Conservation (phyloP, 2,888 invertebrate species). For the Aquatica leii region DNA sequence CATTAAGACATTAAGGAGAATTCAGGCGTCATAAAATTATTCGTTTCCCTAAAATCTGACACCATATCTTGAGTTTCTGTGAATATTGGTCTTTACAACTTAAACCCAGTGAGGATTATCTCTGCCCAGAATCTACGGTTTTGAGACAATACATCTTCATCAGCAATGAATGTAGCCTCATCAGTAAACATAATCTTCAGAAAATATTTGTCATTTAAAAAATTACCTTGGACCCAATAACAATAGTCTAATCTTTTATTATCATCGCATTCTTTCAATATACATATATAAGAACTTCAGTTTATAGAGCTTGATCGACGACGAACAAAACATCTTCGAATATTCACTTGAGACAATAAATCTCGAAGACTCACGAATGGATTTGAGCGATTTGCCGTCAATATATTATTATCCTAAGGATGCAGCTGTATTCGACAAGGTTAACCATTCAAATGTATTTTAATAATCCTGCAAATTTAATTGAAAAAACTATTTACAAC, state of each 20-base stretch:
- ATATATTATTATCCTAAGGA: conserved; percentile 7
- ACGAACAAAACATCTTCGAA: conserved; percentile 4
- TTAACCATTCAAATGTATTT: conserved; percentile 18
- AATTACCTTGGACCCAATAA: conserved; percentile 8
- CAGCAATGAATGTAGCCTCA: conserved; percentile 14
- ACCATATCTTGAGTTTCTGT: background rate
- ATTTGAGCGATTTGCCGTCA: background rate
- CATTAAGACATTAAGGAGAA: too few species aligned
- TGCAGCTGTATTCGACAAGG: conserved; percentile 15
- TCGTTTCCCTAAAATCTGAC: background rate
- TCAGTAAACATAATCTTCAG: conserved; percentile 11
- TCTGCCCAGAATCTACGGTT: conserved; percentile 7
- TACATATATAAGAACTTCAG: too few species aligned
- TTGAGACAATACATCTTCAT: conserved; percentile 12
- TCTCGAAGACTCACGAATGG: background rate
- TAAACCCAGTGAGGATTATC: background rate
- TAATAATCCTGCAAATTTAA: conserved; percentile 18
- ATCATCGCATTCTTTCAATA: too few species aligned
- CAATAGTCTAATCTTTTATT: background rate
- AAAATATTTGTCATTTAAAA: conserved; percentile 12
- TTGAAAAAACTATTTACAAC: conserved; percentile 16
- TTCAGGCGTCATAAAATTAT: too few species aligned
- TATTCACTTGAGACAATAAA: background rate
- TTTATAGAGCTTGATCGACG: background rate
- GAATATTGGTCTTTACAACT: background rate